Conservation (phyloP, 2,797 vertebrate genomes). For the Tangara arthus region DNA sequence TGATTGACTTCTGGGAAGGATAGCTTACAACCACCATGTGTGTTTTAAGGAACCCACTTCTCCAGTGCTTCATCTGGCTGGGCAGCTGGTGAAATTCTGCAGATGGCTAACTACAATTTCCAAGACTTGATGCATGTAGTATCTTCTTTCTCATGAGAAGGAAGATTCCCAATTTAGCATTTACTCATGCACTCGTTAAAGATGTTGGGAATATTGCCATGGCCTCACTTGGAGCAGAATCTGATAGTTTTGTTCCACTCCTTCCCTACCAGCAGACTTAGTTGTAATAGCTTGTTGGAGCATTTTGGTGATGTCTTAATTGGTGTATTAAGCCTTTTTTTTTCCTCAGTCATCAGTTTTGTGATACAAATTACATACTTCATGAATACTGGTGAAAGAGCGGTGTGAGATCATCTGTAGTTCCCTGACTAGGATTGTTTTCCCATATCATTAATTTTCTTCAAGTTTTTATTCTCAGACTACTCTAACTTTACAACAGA, state of each 20-base stretch:
- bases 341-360: conserved; percentile 41
- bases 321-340: conserved; percentile 14
- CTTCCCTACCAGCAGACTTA: background rate
- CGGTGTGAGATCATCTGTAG: conserved; percentile 36
- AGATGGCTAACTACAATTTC: conserved; percentile 16
- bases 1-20: background rate
- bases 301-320: conserved; percentile 41
- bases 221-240: conserved; percentile 36
- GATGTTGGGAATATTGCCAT: conserved; percentile 46
- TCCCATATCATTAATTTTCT: conserved; percentile 31
- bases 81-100: conserved; percentile 20
- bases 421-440: conserved; percentile 20
- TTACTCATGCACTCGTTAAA: conserved; percentile 30
- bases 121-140: background rate
- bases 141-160: conserved; percentile 7
- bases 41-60: background rate
- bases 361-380: conserved; percentile 37
- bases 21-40: background rate
- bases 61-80: background rate
- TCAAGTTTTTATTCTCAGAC: conserved; percentile 32
- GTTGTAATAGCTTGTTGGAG: conserved; percentile 46
- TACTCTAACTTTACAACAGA: conserved; percentile 22
- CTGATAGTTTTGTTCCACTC: conserved; percentile 1
- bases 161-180: conserved; percentile 36
- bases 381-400: background rate